Base-by-base conservation (phyloP, 2,113 vertebrate species). In the Trichomycterus rosablanca region DNA sequence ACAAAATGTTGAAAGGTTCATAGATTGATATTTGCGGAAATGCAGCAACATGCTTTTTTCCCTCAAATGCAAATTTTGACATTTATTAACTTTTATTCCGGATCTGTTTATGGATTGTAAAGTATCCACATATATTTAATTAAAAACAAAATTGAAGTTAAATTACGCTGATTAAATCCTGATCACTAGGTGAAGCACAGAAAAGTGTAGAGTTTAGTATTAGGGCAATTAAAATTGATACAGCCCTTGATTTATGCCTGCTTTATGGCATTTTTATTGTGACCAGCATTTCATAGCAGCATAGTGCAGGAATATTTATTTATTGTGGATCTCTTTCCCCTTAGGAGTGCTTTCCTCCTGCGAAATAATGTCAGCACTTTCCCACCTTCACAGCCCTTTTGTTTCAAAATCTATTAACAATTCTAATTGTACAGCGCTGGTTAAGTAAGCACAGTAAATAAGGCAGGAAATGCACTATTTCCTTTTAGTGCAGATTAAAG, bases 11-110 rank as follows among this genome's bases (percentile, higher is more conserved):
- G 93, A 98, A 97, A 97, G 95, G 95, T 95, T 98, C 94, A 94
- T 95, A 94, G 95, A 98, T 98, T 98, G 94, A 98, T 98, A 95
- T 97, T 98, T 97, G 92, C 89, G 91, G 91, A 96, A 95, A 94
- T 91, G 91, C 89, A 91, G 89, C 89, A 82, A 91, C 88, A 90
- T 91, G 90, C 88, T 76, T 77, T 92, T 92, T 73, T 90, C 89
- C 51, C 50, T 44, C 89, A 89, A 95, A 98, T 97, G 95, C 94
- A 97, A 97, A 98, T 98, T 92, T 91, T 98, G 96, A 98, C 96
- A 98, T 98, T 98, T 98, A 97, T 96, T 95, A 97, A 97, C 91
- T 95, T 97, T 97, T 97, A 97, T 97, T 97, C 90, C 86, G 86
- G 91, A 96, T 95, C 86, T 94, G 93, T 97, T 97, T 98, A 97